phyloP scores from a whole-genome alignment of 2,888 invertebrate species.

The Pachycephus smyrnensis region DNA sequence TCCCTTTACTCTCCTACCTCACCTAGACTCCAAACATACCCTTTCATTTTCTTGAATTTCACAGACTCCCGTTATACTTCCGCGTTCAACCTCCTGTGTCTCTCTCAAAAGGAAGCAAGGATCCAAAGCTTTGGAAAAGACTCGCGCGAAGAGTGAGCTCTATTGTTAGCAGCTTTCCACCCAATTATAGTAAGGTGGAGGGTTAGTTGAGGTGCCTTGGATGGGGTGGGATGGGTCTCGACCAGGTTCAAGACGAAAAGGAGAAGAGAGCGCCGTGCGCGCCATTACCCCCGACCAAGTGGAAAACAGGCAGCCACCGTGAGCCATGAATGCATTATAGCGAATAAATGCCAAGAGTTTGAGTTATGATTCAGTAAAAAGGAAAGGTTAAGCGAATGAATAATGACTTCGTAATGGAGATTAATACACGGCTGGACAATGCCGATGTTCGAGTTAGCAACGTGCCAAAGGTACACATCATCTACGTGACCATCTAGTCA shows the following conservation, averaged over 20 bases:
- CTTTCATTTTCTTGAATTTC: not conserved
- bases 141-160: conserved; percentile 17
- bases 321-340: conserved; percentile 34
- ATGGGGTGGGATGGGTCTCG: not conserved
- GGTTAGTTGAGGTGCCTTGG: conserved; percentile 8
- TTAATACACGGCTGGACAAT: conserved; percentile 2
- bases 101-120: not conserved
- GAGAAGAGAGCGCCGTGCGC: conserved; percentile 11
- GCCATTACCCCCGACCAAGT: conserved; percentile 30
- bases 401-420: conserved; percentile 17
- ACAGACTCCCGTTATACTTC: not conserved
- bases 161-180: conserved; percentile 41
- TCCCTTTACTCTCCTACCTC: not conserved
- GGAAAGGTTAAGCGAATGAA: conserved; percentile 23
- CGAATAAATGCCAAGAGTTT: conserved; percentile 33
- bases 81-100: not conserved
- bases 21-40: not conserved
- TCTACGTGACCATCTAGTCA: not conserved
- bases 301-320: conserved; percentile 28
- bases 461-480: not conserved
- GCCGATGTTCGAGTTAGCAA: not conserved
- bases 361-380: conserved; percentile 30
- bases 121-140: conserved; percentile 2
- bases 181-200: conserved; percentile 39
- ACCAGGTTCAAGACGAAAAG: not conserved